Evolutionary conservation across 2,888 invertebrate genomes (phyloP).

Genomic region (Drosophila sordidula): DNA sequence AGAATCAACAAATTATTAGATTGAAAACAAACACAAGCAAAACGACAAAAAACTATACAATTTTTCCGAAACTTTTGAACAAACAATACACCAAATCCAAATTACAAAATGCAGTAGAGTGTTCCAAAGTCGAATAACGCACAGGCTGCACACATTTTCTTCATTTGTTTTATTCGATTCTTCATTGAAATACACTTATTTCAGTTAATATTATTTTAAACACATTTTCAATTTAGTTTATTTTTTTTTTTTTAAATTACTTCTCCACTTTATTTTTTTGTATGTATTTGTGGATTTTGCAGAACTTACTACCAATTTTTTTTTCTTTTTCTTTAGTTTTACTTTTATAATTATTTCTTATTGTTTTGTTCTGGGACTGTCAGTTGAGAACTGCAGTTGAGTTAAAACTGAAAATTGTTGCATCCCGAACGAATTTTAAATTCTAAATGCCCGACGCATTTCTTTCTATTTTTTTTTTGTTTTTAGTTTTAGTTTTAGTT

Average conservation of each 20-base stretch:
- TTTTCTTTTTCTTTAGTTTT: conserved; percentile 1
- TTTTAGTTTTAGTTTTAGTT: conserved; percentile 36
- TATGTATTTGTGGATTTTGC: conserved; percentile 9
- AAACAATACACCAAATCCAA: background rate
- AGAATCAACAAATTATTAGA: background rate
- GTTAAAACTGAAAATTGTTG: conserved; percentile 39
- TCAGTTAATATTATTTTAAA: conserved; percentile 67
- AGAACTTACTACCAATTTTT: conserved; percentile 25
- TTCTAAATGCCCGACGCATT: conserved; percentile 54
- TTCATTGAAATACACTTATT: conserved; percentile 69
- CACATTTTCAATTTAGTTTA: conserved; percentile 62
- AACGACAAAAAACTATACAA: background rate
- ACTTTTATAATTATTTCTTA: conserved; percentile 12
- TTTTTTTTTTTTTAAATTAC: conserved; percentile 7
- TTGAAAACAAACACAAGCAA: no score
- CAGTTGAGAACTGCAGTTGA: conserved; percentile 33
- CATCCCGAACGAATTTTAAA: conserved; percentile 51
- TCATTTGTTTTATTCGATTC: conserved; percentile 75
- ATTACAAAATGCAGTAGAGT: conserved; percentile 5
- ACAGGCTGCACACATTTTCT: conserved; percentile 26
- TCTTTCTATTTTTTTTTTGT: conserved; percentile 3
- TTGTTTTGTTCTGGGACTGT: conserved; percentile 27
- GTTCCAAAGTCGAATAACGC: conserved; percentile 1
- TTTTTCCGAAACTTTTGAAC: background rate
- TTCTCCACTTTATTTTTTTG: conserved; percentile 1